Percentiles rank a stretch among this genome's conserved stretches.
Conservation (phyloP, 2,797 vertebrate genomes). For the Eidolon dupreanum region DNA sequence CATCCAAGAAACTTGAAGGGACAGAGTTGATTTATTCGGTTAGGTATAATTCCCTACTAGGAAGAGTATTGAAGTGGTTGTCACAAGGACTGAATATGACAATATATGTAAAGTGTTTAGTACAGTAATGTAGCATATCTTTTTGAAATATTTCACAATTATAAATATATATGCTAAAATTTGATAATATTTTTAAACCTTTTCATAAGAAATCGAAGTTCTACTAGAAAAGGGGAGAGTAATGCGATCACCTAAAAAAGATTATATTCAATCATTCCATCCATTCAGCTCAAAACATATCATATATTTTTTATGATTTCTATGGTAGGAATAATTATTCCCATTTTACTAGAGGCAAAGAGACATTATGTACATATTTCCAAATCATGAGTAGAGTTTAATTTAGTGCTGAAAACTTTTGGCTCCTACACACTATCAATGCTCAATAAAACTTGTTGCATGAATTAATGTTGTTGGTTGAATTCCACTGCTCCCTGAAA, state of each 20-base stretch:
- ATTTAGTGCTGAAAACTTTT: constrained; percentile 5
- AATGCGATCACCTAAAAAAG: neutral
- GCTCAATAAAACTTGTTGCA: neutral
- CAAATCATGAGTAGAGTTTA: neutral
- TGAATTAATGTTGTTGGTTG: neutral
- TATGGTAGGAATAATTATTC: neutral
- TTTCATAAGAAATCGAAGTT: constrained; percentile 26
- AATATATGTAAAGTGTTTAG: neutral
- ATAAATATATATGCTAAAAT: neutral
- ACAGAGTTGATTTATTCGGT: neutral
- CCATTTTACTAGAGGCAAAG: neutral
- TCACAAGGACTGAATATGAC: neutral
- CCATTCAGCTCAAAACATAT: neutral
- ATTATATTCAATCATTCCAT: neutral
- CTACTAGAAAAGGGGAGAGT: neutral
- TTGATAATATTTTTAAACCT: neutral
- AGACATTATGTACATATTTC: constrained; percentile 13
- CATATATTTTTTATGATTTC: constrained; percentile 4
- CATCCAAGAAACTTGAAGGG: neutral
- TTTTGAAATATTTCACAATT: constrained; percentile 25
- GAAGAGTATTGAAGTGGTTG: neutral
- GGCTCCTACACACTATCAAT: neutral
- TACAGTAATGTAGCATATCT: neutral
- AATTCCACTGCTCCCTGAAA: neutral
- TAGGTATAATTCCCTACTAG: neutral